A percentile compares a stretch with the other conserved stretches of the same genome.
Conservation (phyloP, 2,113 vertebrate genomes). For the Trochalopteron elliotii region DNA sequence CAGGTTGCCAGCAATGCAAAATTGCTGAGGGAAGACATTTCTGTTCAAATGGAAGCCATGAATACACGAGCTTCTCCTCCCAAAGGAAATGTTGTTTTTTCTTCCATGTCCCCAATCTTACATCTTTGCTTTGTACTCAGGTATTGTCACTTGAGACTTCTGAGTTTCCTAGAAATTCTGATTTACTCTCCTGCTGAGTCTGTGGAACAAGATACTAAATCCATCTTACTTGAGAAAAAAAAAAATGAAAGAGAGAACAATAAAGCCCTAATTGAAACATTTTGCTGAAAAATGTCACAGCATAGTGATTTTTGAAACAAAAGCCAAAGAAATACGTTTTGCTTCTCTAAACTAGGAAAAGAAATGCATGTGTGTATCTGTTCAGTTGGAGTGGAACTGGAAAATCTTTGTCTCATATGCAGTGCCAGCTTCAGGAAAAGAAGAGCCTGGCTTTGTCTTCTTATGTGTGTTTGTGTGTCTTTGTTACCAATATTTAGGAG, state of each 20-base stretch:
- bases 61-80: neutral
- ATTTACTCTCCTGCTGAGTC: neutral
- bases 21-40: neutral
- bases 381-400: neutral
- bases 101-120: neutral
- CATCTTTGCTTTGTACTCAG: neutral
- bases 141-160: neutral
- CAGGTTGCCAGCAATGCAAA: neutral
- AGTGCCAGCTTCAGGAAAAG: neutral
- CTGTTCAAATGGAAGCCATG: neutral
- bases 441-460: neutral
- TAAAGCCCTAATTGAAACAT: conserved; percentile 5
- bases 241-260: neutral
- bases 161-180: neutral
- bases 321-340: neutral
- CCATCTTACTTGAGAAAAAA: neutral
- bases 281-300: conserved; percentile 21
- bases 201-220: neutral
- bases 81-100: neutral
- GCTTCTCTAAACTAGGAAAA: neutral
- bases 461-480: neutral
- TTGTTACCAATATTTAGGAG: neutral
- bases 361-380: neutral
- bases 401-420: neutral
- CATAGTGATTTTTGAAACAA: neutral